Conservation (phyloP, 2,113 vertebrate species). For the Ptilorrhoa leucosticta region DNA sequence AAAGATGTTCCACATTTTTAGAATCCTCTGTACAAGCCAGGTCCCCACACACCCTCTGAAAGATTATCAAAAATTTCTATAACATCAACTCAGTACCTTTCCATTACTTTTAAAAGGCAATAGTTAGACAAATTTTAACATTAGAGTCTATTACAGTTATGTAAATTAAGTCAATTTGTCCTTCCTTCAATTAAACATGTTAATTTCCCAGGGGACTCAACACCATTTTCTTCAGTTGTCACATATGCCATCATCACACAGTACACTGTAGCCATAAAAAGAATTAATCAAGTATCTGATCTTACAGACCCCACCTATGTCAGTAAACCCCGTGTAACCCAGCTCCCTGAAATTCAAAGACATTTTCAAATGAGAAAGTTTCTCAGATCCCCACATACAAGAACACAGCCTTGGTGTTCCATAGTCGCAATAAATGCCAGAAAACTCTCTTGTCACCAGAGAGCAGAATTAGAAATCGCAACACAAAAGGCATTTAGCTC, state of each 20-base stretch:
- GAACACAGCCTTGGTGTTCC: neutral
- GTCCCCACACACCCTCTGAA: neutral
- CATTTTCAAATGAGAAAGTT: neutral
- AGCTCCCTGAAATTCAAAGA: neutral
- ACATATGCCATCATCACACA: neutral
- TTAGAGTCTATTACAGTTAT: neutral
- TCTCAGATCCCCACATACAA: neutral
- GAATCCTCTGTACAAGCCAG: neutral
- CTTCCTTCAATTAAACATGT: constrained; percentile 32
- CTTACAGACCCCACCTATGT: neutral
- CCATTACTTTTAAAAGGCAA: neutral
- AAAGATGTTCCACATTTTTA: neutral
- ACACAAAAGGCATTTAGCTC: neutral
- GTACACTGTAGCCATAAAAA: neutral
- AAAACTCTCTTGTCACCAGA: neutral
- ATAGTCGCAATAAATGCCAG: neutral
- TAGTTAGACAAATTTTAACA: neutral
- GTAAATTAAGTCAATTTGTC: constrained; percentile 41
- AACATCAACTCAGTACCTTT: neutral
- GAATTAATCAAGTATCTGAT: neutral
- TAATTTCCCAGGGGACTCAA: constrained; percentile 47
- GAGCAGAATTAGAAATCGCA: neutral
- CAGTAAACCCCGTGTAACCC: neutral
- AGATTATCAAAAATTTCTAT: neutral
- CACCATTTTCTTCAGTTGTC: constrained; percentile 32